A percentile compares a stretch with the other conserved stretches of the same genome.
Conservation (phyloP, 2,888 invertebrate species). For the Strigamia maritima region DNA sequence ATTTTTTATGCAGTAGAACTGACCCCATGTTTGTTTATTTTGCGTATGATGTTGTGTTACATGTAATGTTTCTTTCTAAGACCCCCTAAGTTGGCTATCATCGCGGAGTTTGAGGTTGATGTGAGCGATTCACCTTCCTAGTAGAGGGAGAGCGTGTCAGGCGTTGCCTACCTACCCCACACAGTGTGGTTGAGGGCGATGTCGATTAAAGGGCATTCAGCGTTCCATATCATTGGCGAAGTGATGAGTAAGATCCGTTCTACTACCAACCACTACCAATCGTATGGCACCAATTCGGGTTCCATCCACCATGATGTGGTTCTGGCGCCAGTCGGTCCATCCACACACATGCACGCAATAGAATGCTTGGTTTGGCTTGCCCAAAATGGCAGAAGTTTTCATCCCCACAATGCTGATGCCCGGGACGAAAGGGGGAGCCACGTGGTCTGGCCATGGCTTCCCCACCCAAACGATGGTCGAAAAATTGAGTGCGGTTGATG, state of each 20-base stretch:
- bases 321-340: conserved; percentile 25
- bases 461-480: conserved; percentile 25
- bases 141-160: conserved; percentile 39
- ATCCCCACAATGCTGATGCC: conserved; percentile 34
- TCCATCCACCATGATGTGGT: conserved; percentile 13
- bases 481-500: conserved; percentile 20
- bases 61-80: conserved; percentile 40
- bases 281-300: not conserved
- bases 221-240: conserved; percentile 36
- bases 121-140: conserved; percentile 37
- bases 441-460: conserved; percentile 31
- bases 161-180: conserved; percentile 38
- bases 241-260: conserved; percentile 28
- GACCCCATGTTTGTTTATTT: conserved; percentile 37
- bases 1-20: conserved; percentile 35
- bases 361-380: not conserved
- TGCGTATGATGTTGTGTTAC: conserved; percentile 36
- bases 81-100: conserved; percentile 39
- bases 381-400: conserved; percentile 33
- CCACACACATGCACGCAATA: not conserved
- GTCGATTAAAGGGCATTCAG: conserved; percentile 37
- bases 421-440: conserved; percentile 21
- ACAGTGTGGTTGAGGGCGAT: conserved; percentile 35
- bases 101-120: conserved; percentile 39
- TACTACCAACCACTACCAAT: conserved; percentile 6